Conservation (phyloP, 2,113 vertebrate species). For the Notarius lentiginosus region DNA sequence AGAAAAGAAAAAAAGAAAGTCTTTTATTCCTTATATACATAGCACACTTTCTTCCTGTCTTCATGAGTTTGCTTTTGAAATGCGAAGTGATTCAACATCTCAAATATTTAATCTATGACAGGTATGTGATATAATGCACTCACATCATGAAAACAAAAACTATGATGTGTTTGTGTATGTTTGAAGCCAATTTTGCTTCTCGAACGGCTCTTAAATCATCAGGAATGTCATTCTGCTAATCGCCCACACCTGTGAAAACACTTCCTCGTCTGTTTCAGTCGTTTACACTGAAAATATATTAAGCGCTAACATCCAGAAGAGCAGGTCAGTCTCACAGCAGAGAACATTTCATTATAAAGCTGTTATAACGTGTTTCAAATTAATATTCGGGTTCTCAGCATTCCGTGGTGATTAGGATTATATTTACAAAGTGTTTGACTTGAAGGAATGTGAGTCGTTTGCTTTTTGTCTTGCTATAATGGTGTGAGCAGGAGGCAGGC, state of each 20-base stretch:
- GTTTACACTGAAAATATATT: slow-evolving; percentile 23
- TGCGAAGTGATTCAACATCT: not conserved
- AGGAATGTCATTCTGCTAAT: not conserved
- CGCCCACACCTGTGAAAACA: slow-evolving; percentile 46
- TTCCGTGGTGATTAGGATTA: not conserved
- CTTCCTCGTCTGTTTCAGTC: slow-evolving; percentile 16
- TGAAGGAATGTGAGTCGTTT: not conserved
- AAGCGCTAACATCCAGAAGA: slow-evolving; percentile 1
- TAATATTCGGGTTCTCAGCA: not conserved
- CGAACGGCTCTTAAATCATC: slow-evolving; percentile 30
- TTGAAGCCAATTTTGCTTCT: slow-evolving; percentile 14
- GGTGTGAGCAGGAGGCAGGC: not conserved
- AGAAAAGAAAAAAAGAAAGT: not conserved
- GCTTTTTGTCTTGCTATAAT: slow-evolving; percentile 5
- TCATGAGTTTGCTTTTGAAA: not conserved
- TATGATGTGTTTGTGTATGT: not conserved
- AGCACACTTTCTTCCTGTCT: not conserved
- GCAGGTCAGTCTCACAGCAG: not conserved
- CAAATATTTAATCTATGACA: not conserved
- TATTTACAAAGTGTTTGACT: not conserved
- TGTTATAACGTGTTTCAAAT: no score
- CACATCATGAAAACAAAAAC: not conserved
- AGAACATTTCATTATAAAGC: not conserved
- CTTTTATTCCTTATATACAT: not conserved
- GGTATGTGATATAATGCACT: not conserved